A percentile compares a stretch with the other conserved stretches of the same genome.
Conservation (phyloP, 2,797 vertebrate species). For the Sebastes steindachneri region DNA sequence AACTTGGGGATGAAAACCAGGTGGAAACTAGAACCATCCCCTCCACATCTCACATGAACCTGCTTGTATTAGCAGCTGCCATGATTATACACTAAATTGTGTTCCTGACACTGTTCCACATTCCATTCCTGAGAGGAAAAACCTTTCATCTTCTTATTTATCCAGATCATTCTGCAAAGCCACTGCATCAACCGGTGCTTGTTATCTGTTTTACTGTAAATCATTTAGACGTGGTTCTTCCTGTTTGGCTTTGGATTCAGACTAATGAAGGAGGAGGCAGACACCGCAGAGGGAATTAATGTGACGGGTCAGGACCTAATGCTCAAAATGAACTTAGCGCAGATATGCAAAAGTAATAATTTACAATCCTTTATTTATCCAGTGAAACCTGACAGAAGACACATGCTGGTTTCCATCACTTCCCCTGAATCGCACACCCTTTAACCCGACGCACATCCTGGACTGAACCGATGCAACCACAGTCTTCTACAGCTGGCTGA, state of each 20-base stretch:
- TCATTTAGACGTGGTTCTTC: constrained; percentile 63
- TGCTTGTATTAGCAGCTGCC: constrained; percentile 1
- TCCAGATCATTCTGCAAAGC: constrained; percentile 42
- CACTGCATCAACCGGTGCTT: constrained; percentile 22
- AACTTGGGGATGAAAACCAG: constrained; percentile 53
- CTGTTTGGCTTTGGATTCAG: constrained; percentile 65
- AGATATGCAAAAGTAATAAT: constrained; percentile 61
- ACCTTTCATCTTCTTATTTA: constrained; percentile 33
- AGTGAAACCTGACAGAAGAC: constrained; percentile 29
- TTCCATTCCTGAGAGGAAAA: constrained; percentile 23
- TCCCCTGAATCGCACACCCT: constrained; percentile 2
- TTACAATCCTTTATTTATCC: constrained; percentile 54
- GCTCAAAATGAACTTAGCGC: constrained; percentile 36
- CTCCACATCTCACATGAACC: neutral
- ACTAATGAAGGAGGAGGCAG: constrained; percentile 47
- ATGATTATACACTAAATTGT: constrained; percentile 16
- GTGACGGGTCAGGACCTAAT: constrained; percentile 36
- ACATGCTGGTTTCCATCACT: constrained; percentile 46
- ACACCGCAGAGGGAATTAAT: constrained; percentile 33
- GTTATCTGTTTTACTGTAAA: constrained; percentile 64
- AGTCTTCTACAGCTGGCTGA: neutral
- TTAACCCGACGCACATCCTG: neutral
- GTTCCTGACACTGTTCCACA: constrained; percentile 27
- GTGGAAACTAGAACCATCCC: constrained; percentile 29
- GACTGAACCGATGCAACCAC: neutral